These are phyloP conservation scores for Myxocyprinus asiaticus DNA, from an alignment of 2,113 vertebrate species.

Conservation along the genomic window DNA sequence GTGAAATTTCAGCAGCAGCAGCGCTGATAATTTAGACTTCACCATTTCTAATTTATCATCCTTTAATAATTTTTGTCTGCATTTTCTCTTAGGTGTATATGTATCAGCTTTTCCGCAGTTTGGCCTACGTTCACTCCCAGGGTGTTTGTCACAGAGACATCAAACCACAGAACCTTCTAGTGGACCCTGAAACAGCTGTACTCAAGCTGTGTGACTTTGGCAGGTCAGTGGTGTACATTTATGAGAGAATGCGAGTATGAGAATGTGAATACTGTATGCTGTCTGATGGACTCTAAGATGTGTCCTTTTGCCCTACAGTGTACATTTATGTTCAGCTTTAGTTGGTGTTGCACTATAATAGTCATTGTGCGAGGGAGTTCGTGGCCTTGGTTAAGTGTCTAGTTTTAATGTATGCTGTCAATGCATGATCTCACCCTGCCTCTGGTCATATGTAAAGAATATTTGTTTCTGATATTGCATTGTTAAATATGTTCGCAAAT, in stretches of 20 bases:
- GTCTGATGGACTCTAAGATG: not conserved
- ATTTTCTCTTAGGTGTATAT: slow-evolving; percentile 80
- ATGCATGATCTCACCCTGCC: not conserved
- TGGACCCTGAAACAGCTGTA: slow-evolving; percentile 90
- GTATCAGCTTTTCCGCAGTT: slow-evolving; percentile 93
- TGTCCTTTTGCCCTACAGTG: not conserved
- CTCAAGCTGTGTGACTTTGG: slow-evolving; percentile 93
- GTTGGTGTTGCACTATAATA: slow-evolving; percentile 1
- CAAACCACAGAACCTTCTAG: slow-evolving; percentile 91
- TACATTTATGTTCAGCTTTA: slow-evolving; percentile 10
- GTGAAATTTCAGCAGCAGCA: too few species aligned
- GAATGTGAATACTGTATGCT: not conserved
- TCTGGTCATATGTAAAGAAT: not conserved
- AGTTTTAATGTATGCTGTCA: not conserved
- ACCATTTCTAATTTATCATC: too few species aligned
- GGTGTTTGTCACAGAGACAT: slow-evolving; percentile 92
- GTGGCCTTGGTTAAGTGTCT: not conserved
- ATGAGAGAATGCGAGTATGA: not conserved
- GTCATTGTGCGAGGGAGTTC: not conserved
- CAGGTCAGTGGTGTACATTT: slow-evolving; percentile 75
- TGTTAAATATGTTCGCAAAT: not conserved
- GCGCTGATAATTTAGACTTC: too few species aligned
- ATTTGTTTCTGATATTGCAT: not conserved
- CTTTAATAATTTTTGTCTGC: not conserved
- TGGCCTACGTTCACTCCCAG: slow-evolving; percentile 95